These are phyloP conservation scores for Sebastiscus tertius DNA, from an alignment of 2,797 vertebrate species.

Conservation along the genomic window DNA sequence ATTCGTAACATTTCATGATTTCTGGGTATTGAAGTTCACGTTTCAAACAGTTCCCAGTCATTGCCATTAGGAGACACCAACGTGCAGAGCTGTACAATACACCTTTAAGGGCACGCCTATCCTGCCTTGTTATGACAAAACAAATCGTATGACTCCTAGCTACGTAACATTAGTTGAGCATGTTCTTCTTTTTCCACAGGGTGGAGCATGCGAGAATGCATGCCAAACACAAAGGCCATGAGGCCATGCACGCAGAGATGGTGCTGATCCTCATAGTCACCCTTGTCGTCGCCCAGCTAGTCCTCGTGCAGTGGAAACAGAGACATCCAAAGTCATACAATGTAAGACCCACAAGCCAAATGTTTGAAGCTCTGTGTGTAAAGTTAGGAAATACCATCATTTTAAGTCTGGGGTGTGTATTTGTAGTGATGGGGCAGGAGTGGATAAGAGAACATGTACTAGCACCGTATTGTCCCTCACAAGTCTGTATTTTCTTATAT, in stretches of 20 bases:
- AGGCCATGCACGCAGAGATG: slow-evolving; percentile 99
- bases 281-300: slow-evolving; percentile 93
- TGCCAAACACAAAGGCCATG: slow-evolving; percentile 96
- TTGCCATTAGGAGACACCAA: background rate
- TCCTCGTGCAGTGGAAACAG: slow-evolving; percentile 99
- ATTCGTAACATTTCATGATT: background rate
- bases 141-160: background rate
- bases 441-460: background rate
- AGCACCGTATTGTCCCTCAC: background rate
- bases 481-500: background rate
- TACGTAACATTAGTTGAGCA: background rate
- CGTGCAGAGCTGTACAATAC: background rate
- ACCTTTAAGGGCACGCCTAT: background rate
- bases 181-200: slow-evolving; percentile 77
- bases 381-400: background rate
- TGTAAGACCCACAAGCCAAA: slow-evolving; percentile 80
- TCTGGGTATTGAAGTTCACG: background rate
- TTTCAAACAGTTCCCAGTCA: background rate
- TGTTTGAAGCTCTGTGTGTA: background rate
- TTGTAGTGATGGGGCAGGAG: background rate
- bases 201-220: slow-evolving; percentile 97
- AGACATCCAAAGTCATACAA: slow-evolving; percentile 97
- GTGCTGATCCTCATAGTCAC: slow-evolving; percentile 98
- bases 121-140: background rate
- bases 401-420: background rate